phyloP scores from a whole-genome alignment of 2,888 invertebrate genomes.

The Gonocerus acuteangulatus region DNA sequence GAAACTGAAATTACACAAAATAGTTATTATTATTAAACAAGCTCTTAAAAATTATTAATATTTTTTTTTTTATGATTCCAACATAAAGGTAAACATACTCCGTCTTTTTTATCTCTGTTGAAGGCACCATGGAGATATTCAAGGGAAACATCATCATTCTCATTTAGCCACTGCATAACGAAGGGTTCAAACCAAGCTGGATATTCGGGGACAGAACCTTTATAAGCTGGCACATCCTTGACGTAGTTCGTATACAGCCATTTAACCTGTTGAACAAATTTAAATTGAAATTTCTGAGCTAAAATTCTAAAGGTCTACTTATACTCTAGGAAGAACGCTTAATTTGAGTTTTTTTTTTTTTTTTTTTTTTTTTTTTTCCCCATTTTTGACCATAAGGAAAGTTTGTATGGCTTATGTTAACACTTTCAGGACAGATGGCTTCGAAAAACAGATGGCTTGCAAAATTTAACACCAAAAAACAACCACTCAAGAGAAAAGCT shows the following conservation, averaged over 20 bases:
- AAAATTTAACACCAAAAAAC: too few relatives aligned
- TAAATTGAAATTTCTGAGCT: too few relatives aligned
- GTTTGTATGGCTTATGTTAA: too few relatives aligned
- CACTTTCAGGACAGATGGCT: too few relatives aligned
- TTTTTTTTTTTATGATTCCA: neutral
- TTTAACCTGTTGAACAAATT: conserved; percentile 57
- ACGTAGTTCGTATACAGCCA: conserved; percentile 98
- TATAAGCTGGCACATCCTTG: conserved; percentile 86
- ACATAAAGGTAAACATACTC: conserved; percentile 51
- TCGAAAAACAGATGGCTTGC: too few relatives aligned
- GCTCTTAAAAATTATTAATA: neutral
- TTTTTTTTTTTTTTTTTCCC: too few relatives aligned
- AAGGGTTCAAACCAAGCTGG: conserved; percentile 99
- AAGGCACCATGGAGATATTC: conserved; percentile 99
- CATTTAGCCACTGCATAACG: conserved; percentile 99
- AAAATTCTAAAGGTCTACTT: too few relatives aligned
- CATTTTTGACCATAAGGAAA: too few relatives aligned
- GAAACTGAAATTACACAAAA: conserved; percentile 62
- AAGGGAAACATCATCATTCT: conserved; percentile 97
- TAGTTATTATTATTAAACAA: neutral
- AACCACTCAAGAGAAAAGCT: too few relatives aligned
- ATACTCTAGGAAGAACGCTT: too few relatives aligned
- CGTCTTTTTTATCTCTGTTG: conserved; percentile 91
- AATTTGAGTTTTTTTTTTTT: too few relatives aligned
- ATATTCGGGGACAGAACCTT: conserved; percentile 95